A percentile compares a stretch with the other conserved stretches of the same genome.
Conservation (phyloP, 2,888 invertebrate species). For the Helicoverpa assulta region DNA sequence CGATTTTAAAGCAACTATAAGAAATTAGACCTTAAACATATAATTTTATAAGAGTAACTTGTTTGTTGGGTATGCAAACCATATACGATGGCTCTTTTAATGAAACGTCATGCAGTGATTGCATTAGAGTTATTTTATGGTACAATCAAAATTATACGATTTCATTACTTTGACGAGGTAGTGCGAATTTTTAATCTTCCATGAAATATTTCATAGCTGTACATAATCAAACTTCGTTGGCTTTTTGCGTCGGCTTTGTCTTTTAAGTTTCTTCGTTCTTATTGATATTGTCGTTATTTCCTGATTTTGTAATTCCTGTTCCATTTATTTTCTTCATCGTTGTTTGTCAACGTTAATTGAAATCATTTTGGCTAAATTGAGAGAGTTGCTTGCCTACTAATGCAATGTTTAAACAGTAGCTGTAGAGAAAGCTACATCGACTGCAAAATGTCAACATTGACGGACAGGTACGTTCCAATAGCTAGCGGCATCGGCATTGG, state of each 20-base stretch:
- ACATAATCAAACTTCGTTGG: constrained; percentile 16
- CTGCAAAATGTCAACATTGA: constrained; percentile 45
- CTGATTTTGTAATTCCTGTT: constrained; percentile 34
- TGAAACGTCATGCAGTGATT: constrained; percentile 11
- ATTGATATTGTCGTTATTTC: constrained; percentile 23
- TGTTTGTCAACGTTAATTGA: constrained; percentile 4
- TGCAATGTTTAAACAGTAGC: constrained; percentile 32
- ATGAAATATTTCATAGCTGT: constrained; percentile 16
- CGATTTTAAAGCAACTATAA: too few relatives aligned
- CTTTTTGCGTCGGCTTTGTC: constrained; percentile 22
- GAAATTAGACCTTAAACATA: too few relatives aligned
- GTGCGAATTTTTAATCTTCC: constrained; percentile 15
- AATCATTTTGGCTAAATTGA: constrained; percentile 11
- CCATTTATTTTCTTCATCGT: background rate
- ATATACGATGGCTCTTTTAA: constrained; percentile 11
- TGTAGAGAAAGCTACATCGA: constrained; percentile 34
- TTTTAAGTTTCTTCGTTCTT: constrained; percentile 36
- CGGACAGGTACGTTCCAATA: constrained; percentile 3
- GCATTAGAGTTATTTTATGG: constrained; percentile 15
- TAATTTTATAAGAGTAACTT: too few relatives aligned
- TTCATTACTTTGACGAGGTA: constrained; percentile 13
- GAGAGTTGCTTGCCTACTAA: constrained; percentile 33
- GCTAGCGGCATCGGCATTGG: constrained; percentile 13
- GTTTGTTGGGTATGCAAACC: too few relatives aligned
- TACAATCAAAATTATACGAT: constrained; percentile 11